Evolutionary conservation across 2,113 vertebrate genomes (phyloP), one percentile per base, ranked within the genome.

Genomic region (Cricetomys ansorgei): DNA sequence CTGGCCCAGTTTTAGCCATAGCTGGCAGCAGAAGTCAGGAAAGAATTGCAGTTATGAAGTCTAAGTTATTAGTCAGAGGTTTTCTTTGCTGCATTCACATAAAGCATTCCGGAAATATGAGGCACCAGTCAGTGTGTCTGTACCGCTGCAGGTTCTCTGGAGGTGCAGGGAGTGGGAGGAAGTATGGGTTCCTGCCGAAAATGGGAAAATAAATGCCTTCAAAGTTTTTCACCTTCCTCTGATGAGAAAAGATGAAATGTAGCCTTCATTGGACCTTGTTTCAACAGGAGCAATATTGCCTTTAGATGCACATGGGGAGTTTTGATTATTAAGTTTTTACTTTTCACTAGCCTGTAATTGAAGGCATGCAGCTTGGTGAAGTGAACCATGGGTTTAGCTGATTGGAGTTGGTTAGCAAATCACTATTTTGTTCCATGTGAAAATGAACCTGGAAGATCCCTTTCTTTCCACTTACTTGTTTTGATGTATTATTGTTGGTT

Each of bases 21-120:
- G 87, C 43, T 55, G 83, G 88, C 89, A 97, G 85, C 1, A 34
- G 92, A 89, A 94, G 13, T 27, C 92, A 94, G 23, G 55, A 65
- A 97, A 92, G 70, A 95, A 69, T 50, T 94, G 86, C 48, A 88
- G 91, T 95, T 96, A 65, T 92, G 86, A 96, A 97, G 64, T 11
- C 79, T 83, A 40, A 77, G 76, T 83, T 83, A 59, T 83, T 43
- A 62, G 29, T 16, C 13, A 1, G 57, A 45, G 40, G 57, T 83
- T 83, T 59, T 95, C 90, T 96, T 67, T 95, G 75, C 57, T 96
- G 64, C 23, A 37, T 72, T 88, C 65, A n/a, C 65, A 93, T 95
- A 89, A 73, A 91, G 50, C 55, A 92, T 83, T 31, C 84, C 75
- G 45, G 65, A 34, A 73, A 4, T n/a, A 72, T 50, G 91, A 94